Evolutionary conservation across 1,140 invertebrate genomes (phyloP), one percentile per base, ranked within the genome.

Genomic region (Melanaphis sacchari): DNA sequence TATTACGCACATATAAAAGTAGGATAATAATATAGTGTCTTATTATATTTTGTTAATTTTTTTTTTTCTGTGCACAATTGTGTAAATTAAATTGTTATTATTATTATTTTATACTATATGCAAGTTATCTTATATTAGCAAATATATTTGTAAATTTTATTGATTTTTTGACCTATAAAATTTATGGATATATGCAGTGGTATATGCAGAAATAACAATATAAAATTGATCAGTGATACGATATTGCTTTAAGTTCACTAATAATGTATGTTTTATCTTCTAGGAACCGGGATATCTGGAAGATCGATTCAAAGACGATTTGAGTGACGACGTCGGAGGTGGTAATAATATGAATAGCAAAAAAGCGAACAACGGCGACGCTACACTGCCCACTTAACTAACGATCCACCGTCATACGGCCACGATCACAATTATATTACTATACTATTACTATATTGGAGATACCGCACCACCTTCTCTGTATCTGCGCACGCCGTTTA

Each of bases 281-380:
- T 52, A 93, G 91, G 91, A 84, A 52, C 91, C 91, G 7, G 91
- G 91, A 85, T 93, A 52, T 41, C 84, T 93, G 26, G 91, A 93
- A 36, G 91, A 93, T 0, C 43, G 91, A 41, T 93, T 93, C 46
- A 85, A 36, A 21, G 52, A 40, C 9, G 81, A 84, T 26, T 26
- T 3, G 8, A 41, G n/a, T 31, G 89, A 31, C 18, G 8, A 2
- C 2, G 22, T 6, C 11, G 38, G 8, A 21, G 18, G 15, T 2
- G 40, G 46, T 1, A n/a, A 88, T 46, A 43, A 3, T 31, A 26
- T 7, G 31, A 41, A 38, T 18, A 52, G 43, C 1, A 92, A 85
- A 84, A 93, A 52, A 22, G 38, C 41, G 2, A 93, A 85, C 26
- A 84, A 93, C 36, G 81, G 81, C 4, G 91, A 93, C 36, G 43